Evolutionary conservation across 1,140 invertebrate genomes (phyloP).

Genomic region (Temnothorax longispinosus): DNA sequence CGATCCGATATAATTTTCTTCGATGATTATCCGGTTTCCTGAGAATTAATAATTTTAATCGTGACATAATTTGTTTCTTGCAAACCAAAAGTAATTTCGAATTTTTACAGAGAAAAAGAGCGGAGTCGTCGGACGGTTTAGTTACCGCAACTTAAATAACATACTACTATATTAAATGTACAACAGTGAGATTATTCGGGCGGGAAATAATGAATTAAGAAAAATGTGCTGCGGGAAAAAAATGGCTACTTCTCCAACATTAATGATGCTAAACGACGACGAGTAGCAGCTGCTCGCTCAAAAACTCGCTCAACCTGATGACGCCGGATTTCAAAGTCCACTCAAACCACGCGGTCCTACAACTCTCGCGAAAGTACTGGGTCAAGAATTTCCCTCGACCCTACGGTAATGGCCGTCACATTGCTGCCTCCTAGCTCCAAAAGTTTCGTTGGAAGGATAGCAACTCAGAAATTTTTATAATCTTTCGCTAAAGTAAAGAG

Average conservation of each 20-base stretch:
- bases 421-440: not conserved
- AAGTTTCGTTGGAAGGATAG: slow-evolving; percentile 5
- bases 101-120: not conserved
- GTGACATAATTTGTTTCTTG: not conserved
- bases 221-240: not conserved
- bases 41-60: not conserved
- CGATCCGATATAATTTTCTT: not conserved
- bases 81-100: not conserved
- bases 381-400: slow-evolving; percentile 52
- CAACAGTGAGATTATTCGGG: slow-evolving; percentile 3
- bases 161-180: not conserved
- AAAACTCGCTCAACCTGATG: slow-evolving; percentile 49
- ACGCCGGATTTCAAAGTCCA: slow-evolving; percentile 50
- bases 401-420: slow-evolving; percentile 17
- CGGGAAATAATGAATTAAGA: slow-evolving; percentile 21
- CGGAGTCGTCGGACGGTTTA: not conserved
- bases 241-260: slow-evolving; percentile 13
- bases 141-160: not conserved
- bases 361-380: slow-evolving; percentile 45
- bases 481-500: not conserved
- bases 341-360: slow-evolving; percentile 31
- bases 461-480: slow-evolving; percentile 21
- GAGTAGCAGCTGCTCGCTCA: slow-evolving; percentile 43
- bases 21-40: not conserved
- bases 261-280: slow-evolving; percentile 48